Evolutionary conservation across 2,113 vertebrate species (phyloP), one percentile per base, ranked within the genome.

Genomic region (Antennarius striatus): DNA sequence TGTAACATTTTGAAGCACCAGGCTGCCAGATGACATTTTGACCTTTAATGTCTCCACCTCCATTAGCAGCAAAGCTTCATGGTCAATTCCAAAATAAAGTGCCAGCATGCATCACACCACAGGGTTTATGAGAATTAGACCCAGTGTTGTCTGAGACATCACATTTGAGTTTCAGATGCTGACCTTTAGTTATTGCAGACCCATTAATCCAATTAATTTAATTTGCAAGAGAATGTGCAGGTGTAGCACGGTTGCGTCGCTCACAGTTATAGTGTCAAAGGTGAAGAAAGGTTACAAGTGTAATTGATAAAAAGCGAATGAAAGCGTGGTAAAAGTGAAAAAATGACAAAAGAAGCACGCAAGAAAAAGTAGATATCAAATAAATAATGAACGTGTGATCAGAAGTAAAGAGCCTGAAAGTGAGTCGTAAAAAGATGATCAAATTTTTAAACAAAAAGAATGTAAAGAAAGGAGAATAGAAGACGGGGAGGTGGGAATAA

Each of bases 151-250:
- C 43, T 46, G 4, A 3, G 28, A 48, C 42, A 0, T 48, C 56
- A 11, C 54, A 55, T 22, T 62, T 58, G 48, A 40, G 39, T 74
- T 57, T 75, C 15, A 80, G 40, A 78, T 87, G 56, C 54, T 80
- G 30, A 78, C 71, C 66, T 78, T 78, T 80, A 62, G 60, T 65
- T 64, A 48, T 56, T 50, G 59, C 61, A 10, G 39, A 58, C 60
- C 62, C 58, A 2, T 76, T 78, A 63, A 68, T 28, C 52, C 73
- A 73, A 79, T 80, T 71, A 56, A 71, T 45, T 59, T 11, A 5
- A 56, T 56, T 53, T 56, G 32, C 32, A 54, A 46, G 30, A 49
- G 50, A 2, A 10, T 39, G 56, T 50, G 43, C 48, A 68, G 29
- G 69, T 62, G 73, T 45, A 29, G 11, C 6, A 36, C 17, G 14